These are phyloP conservation scores for Pyrocoelia pectoralis DNA, from an alignment of 2,888 invertebrate genomes.

Conservation along the genomic window DNA sequence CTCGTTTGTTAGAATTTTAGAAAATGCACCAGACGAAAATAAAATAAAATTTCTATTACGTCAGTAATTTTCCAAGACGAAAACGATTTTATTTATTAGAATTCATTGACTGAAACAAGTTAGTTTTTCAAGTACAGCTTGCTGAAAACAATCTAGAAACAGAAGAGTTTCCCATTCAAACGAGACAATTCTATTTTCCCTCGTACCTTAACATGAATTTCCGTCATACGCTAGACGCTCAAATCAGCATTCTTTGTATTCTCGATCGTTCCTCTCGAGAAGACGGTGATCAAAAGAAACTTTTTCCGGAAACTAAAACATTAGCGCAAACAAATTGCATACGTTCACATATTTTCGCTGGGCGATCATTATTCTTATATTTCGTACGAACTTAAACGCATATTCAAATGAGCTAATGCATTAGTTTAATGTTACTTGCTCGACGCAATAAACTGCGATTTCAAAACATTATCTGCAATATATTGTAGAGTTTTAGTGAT, in stretches of 20 bases:
- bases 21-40: no score
- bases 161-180: background rate
- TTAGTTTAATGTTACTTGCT: constrained; percentile 15
- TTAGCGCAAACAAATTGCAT: background rate
- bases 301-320: background rate
- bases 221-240: background rate
- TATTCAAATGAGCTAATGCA: constrained; percentile 10
- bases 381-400: background rate
- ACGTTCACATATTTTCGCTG: background rate
- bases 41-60: background rate
- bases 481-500: constrained; percentile 29
- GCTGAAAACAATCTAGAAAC: background rate
- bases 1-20: no score
- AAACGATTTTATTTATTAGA: background rate
- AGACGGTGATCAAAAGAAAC: no score
- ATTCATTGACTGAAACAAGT: background rate
- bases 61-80: background rate
- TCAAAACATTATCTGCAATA: constrained; percentile 30
- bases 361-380: background rate
- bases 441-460: constrained; percentile 25
- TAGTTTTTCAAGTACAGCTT: background rate
- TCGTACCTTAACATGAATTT: no score
- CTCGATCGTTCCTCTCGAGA: no score
- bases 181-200: no score
- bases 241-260: background rate